Conservation (phyloP, 2,888 invertebrate genomes). For the Brenthis daphne region DNA sequence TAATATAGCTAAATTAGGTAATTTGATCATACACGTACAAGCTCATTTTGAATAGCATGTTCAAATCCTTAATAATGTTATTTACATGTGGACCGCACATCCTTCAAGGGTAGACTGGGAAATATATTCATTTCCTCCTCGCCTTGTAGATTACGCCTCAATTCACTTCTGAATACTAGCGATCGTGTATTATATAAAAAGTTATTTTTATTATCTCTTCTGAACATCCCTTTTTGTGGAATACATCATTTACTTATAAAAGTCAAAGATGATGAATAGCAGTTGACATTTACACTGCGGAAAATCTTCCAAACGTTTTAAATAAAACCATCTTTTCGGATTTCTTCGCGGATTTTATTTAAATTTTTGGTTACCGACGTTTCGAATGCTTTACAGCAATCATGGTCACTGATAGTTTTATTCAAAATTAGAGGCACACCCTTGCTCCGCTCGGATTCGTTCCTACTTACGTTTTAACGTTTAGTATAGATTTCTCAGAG, state of each 20-base stretch:
- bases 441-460: no score
- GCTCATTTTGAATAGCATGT: slow-evolving; percentile 21
- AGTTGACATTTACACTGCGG: no score
- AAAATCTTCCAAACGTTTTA: no score
- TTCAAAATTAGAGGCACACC: no score
- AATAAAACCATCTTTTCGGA: no score
- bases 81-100: slow-evolving; percentile 27
- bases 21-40: slow-evolving; percentile 5
- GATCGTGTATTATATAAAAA: slow-evolving; percentile 29
- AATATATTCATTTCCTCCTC: slow-evolving; percentile 36
- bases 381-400: no score
- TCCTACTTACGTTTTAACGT: no score
- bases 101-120: slow-evolving; percentile 31
- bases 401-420: no score
- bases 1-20: not conserved
- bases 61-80: slow-evolving; percentile 25
- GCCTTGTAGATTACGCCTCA: slow-evolving; percentile 34
- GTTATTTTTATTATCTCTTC: slow-evolving; percentile 27
- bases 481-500: no score
- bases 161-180: slow-evolving; percentile 25
- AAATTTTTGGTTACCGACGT: no score
- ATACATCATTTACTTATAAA: slow-evolving; percentile 9
- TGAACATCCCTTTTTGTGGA: slow-evolving; percentile 19
- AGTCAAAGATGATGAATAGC: not conserved
- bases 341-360: no score